Percentiles rank a stretch among this genome's conserved stretches.
phyloP scores from a whole-genome alignment of 2,113 vertebrate genomes.

The Nothobranchius kuhntae region DNA sequence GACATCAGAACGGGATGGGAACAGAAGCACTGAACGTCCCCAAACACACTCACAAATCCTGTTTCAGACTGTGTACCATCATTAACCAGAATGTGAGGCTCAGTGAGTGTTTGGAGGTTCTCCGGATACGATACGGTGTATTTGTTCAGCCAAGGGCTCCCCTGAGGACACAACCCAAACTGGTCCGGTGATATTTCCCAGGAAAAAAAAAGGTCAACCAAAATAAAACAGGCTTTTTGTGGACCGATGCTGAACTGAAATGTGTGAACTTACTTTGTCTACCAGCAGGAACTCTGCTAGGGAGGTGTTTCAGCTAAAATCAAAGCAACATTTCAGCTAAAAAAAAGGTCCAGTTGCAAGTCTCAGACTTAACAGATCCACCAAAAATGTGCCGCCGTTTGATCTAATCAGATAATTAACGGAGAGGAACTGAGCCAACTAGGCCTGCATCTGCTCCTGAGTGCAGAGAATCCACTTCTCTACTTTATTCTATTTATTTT shows the following conservation, averaged over 20 bases:
- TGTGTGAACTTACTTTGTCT: background rate
- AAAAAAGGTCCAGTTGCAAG: background rate
- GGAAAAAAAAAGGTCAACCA: background rate
- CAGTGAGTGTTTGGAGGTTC: background rate
- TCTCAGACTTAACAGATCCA: no score
- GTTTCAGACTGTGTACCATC: slow-evolving; percentile 26
- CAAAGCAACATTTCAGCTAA: background rate
- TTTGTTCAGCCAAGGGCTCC: slow-evolving; percentile 1
- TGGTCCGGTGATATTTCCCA: background rate
- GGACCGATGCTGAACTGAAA: background rate
- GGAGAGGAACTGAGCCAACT: no score
- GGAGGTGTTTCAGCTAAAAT: background rate
- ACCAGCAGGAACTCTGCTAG: background rate
- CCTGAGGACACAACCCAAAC: background rate
- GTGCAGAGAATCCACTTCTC: no score
- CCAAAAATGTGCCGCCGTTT: no score
- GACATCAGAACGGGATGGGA: slow-evolving; percentile 51
- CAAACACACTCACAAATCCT: slow-evolving; percentile 41
- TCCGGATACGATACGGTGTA: slow-evolving; percentile 2
- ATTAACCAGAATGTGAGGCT: slow-evolving; percentile 12
- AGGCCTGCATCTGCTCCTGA: no score
- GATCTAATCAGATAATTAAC: no score
- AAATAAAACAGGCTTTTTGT: background rate
- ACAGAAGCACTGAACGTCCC: slow-evolving; percentile 68
- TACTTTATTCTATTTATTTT: no score